phyloP scores from a whole-genome alignment of 2,113 vertebrate genomes.

The Lophius piscatorius region DNA sequence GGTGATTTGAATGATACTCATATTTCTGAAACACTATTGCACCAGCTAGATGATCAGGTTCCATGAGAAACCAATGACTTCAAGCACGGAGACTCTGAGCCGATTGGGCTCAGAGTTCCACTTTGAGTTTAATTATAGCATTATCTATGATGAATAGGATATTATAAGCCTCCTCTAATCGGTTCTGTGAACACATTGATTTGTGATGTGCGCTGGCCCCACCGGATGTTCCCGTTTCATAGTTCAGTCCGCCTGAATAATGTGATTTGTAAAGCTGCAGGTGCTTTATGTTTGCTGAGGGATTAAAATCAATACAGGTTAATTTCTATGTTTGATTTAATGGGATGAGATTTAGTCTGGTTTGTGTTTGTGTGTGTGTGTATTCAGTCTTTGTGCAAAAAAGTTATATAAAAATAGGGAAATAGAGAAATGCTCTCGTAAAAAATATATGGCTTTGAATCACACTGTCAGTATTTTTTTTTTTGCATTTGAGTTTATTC shows the following conservation, averaged over 20 bases:
- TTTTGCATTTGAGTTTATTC: slow-evolving; percentile 11
- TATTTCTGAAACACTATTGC: neutral
- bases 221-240: slow-evolving; percentile 33
- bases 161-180: slow-evolving; percentile 18
- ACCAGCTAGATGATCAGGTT: slow-evolving; percentile 26
- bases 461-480: too few species aligned
- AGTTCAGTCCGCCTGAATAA: slow-evolving; percentile 31
- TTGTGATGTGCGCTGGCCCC: slow-evolving; percentile 1
- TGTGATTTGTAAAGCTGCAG: slow-evolving; percentile 24
- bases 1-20: neutral
- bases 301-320: slow-evolving; percentile 34
- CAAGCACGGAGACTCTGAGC: neutral
- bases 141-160: slow-evolving; percentile 1
- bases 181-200: slow-evolving; percentile 30
- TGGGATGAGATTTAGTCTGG: neutral
- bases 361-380: neutral
- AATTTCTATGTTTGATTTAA: neutral
- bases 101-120: slow-evolving; percentile 15
- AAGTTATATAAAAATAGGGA: too few species aligned
- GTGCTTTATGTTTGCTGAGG: slow-evolving; percentile 18
- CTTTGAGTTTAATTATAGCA: slow-evolving; percentile 31
- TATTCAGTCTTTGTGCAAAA: too few species aligned
- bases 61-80: slow-evolving; percentile 28
- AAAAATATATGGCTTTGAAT: too few species aligned
- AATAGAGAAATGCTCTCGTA: too few species aligned